Conservation (phyloP, 2,113 vertebrate species). For the Porphyrio hochstetteri region DNA sequence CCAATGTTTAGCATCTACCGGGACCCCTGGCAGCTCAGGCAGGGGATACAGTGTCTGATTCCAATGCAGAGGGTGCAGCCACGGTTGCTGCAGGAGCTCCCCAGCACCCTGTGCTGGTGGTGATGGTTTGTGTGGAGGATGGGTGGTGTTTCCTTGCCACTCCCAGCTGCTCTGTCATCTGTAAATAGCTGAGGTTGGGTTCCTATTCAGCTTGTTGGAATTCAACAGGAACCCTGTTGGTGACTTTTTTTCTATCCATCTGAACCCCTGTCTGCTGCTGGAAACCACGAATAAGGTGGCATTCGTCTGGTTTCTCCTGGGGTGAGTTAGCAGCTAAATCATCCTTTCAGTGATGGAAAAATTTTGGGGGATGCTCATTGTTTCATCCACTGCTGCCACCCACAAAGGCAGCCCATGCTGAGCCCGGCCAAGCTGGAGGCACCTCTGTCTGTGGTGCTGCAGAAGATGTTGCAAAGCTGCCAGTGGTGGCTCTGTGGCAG, state of each 20-base stretch:
- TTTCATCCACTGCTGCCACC: fast-evolving
- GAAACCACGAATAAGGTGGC: neutral
- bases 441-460: fast-evolving
- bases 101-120: neutral
- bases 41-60: neutral
- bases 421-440: fast-evolving
- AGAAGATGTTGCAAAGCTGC: neutral
- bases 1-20: neutral
- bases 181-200: neutral
- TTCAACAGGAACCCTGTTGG: neutral
- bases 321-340: neutral
- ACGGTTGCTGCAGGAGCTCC: fast-evolving
- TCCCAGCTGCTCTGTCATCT: neutral
- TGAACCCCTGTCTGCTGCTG: neutral
- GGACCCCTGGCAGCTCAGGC: neutral
- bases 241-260: neutral
- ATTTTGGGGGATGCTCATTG: fast-evolving
- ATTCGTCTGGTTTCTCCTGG: neutral
- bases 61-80: fast-evolving
- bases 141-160: fast-evolving
- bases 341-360: neutral
- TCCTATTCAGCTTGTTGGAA: fast-evolving
- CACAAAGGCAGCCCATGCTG: fast-evolving
- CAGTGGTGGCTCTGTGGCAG: neutral
- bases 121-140: fast-evolving